Evolutionary conservation across 2,113 vertebrate species (phyloP).

Genomic region (Sakesphorus luctuosus): DNA sequence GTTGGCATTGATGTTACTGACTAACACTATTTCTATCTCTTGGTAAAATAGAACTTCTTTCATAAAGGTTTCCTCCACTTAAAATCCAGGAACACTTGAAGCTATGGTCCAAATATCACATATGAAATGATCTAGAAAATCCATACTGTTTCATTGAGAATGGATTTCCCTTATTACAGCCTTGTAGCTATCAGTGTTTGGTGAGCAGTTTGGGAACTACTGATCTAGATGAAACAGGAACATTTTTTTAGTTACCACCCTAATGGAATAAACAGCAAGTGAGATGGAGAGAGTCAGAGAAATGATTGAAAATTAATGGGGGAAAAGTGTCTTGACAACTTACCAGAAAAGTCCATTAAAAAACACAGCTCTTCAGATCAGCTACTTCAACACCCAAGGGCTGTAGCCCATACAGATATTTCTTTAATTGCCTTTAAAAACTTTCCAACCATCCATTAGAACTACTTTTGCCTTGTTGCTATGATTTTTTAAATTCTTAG

Average conservation of each 20-base stretch:
- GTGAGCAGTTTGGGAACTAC: background rate
- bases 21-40: background rate
- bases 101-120: background rate
- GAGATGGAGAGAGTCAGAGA: background rate
- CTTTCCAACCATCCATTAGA: background rate
- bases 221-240: background rate
- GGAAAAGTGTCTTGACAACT: background rate
- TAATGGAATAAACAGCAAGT: background rate
- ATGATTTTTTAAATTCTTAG: background rate
- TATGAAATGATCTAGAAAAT: background rate
- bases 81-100: background rate
- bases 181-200: background rate
- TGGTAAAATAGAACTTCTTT: background rate
- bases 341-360: slow-evolving; percentile 47
- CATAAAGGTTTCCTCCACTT: background rate
- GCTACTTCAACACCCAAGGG: background rate
- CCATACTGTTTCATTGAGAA: background rate
- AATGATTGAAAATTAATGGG: background rate
- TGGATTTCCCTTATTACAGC: background rate
- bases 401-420: background rate
- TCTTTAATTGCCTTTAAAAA: slow-evolving; percentile 21
- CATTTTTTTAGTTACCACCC: background rate
- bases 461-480: background rate
- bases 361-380: background rate
- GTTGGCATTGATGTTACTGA: background rate